Conservation (phyloP, 2,888 invertebrate species). For the Noctua janthe region DNA sequence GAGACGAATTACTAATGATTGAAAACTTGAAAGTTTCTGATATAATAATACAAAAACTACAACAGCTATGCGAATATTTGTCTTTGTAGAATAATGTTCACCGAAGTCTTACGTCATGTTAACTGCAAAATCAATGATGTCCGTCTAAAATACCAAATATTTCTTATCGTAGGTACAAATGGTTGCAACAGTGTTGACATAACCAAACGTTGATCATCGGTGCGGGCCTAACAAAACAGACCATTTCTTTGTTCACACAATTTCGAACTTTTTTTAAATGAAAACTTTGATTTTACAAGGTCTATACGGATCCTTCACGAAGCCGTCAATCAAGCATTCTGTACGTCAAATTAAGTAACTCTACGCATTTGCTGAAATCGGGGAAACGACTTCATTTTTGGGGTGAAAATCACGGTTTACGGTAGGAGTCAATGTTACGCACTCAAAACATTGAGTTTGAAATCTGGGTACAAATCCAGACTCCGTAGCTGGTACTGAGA, state of each 20-base stretch:
- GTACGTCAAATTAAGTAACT: too few species aligned
- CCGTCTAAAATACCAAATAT: conserved; percentile 4
- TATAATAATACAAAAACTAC: too few species aligned
- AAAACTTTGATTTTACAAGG: background rate
- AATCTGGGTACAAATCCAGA: too few species aligned
- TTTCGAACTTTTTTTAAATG: background rate
- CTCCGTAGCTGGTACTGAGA: too few species aligned
- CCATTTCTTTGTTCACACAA: background rate
- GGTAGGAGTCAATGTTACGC: too few species aligned
- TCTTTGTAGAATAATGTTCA: conserved; percentile 3
- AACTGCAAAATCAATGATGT: conserved; percentile 7
- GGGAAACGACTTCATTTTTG: too few species aligned
- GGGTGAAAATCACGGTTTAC: too few species aligned
- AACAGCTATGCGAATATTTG: background rate
- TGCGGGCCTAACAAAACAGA: conserved; percentile 12
- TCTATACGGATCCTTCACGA: too few species aligned
- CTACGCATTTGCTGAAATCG: too few species aligned
- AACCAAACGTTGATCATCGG: conserved; percentile 10
- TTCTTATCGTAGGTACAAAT: conserved; percentile 13
- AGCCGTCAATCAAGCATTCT: too few species aligned
- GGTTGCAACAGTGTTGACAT: conserved; percentile 21
- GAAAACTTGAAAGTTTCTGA: too few species aligned
- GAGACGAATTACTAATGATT: background rate
- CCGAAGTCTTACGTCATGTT: background rate
- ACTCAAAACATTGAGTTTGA: too few species aligned